A percentile compares a stretch with the other conserved stretches of the same genome.
Evolutionary conservation across 2,113 vertebrate species (phyloP).

Genomic region (Pelvicachromis taeniatus): DNA sequence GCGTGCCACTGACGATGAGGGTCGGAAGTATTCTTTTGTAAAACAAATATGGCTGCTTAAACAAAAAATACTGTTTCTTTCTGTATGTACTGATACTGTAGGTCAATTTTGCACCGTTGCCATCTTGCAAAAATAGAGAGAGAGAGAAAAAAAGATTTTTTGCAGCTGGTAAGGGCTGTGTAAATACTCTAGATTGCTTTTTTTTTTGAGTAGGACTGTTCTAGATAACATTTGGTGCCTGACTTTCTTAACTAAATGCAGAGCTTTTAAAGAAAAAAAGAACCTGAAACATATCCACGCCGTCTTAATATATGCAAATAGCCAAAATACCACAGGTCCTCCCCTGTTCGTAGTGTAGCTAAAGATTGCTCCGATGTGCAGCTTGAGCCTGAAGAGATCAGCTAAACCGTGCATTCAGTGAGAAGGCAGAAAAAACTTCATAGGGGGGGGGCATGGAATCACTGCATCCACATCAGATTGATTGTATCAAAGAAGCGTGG

Average conservation of each 20-base stretch:
- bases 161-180: conserved; percentile 31
- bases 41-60: conserved; percentile 69
- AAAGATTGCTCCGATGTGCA: not conserved
- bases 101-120: conserved; percentile 49
- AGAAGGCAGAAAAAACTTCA: not conserved
- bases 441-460: not conserved
- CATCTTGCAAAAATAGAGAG: not conserved
- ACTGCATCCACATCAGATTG: not conserved
- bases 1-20: conserved; percentile 42
- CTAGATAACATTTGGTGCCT: conserved; percentile 47
- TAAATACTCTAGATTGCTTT: conserved; percentile 63
- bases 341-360: not conserved
- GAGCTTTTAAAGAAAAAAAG: conserved; percentile 34
- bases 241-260: conserved; percentile 44
- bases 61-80: conserved; percentile 58
- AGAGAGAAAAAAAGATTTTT: not conserved
- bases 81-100: conserved; percentile 69
- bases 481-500: not conserved
- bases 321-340: conserved; percentile 10
- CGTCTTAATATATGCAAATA: conserved; percentile 50
- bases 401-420: not conserved
- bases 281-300: not conserved
- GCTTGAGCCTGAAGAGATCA: not conserved
- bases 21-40: conserved; percentile 62
- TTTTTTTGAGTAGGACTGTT: conserved; percentile 55